Percentiles rank a stretch among this genome's conserved stretches.
Conservation (phyloP, 2,113 vertebrate species). For the Mohoua ochrocephala region DNA sequence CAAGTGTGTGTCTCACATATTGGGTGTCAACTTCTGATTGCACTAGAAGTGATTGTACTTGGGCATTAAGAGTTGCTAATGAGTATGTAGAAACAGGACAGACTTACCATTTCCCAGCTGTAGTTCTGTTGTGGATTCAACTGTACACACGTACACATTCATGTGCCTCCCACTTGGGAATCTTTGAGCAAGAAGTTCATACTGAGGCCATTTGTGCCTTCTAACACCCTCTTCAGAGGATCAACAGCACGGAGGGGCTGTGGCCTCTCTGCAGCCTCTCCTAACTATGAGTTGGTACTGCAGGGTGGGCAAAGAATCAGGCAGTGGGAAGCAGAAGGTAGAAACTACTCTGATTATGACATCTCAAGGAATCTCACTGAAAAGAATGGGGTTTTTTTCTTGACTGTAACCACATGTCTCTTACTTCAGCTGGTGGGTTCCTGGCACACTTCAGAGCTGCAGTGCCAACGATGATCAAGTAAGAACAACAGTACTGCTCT, state of each 20-base stretch:
- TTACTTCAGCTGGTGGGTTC: background rate
- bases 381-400: background rate
- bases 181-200: background rate
- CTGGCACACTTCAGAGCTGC: background rate
- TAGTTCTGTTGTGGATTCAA: background rate
- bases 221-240: background rate
- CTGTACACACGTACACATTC: background rate
- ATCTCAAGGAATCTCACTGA: background rate
- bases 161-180: background rate
- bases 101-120: background rate
- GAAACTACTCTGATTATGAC: background rate
- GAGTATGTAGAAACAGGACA: background rate
- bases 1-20: background rate
- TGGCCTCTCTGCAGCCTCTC: background rate
- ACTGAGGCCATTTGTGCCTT: background rate
- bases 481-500: background rate
- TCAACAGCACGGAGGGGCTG: background rate
- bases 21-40: background rate
- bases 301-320: background rate
- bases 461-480: accelerated
- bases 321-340: background rate
- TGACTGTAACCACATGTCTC: background rate
- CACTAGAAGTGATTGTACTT: background rate
- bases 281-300: background rate
- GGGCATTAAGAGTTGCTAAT: background rate